These are phyloP conservation scores for Drosophila atripex DNA, from an alignment of 2,888 invertebrate genomes.

Conservation along the genomic window DNA sequence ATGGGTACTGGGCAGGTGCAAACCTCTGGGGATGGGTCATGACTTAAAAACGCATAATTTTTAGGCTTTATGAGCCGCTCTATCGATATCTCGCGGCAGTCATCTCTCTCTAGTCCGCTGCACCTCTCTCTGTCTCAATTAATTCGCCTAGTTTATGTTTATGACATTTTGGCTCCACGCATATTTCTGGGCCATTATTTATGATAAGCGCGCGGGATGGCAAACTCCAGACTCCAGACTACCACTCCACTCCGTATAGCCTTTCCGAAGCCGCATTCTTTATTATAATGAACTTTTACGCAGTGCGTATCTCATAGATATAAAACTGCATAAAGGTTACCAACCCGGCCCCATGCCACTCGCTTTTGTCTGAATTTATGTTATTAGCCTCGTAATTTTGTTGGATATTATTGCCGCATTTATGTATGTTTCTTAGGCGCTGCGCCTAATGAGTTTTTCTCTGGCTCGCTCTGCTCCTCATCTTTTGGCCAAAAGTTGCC, in stretches of 20 bases:
- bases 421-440: slow-evolving; percentile 71
- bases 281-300: slow-evolving; percentile 68
- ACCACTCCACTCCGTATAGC: background rate
- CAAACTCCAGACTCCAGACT: slow-evolving; percentile 13
- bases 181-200: slow-evolving; percentile 70
- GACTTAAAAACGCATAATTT: slow-evolving; percentile 69
- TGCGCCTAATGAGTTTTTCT: slow-evolving; percentile 74
- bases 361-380: slow-evolving; percentile 60
- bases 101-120: background rate
- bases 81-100: slow-evolving; percentile 20
- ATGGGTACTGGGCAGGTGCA: slow-evolving; percentile 61
- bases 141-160: slow-evolving; percentile 75
- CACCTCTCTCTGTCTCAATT: slow-evolving; percentile 60
- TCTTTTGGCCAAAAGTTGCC: slow-evolving; percentile 20
- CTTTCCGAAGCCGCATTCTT: slow-evolving; percentile 32
- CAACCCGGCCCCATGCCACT: background rate
- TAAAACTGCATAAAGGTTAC: slow-evolving; percentile 55
- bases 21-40: slow-evolving; percentile 36
- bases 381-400: slow-evolving; percentile 73
- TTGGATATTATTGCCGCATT: slow-evolving; percentile 65
- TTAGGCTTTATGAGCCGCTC: slow-evolving; percentile 63
- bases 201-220: slow-evolving; percentile 54
- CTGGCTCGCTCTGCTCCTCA: slow-evolving; percentile 15
- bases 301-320: slow-evolving; percentile 70
- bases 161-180: slow-evolving; percentile 54